Conservation (phyloP, 2,113 vertebrate genomes). For the Plecotus auritus region DNA sequence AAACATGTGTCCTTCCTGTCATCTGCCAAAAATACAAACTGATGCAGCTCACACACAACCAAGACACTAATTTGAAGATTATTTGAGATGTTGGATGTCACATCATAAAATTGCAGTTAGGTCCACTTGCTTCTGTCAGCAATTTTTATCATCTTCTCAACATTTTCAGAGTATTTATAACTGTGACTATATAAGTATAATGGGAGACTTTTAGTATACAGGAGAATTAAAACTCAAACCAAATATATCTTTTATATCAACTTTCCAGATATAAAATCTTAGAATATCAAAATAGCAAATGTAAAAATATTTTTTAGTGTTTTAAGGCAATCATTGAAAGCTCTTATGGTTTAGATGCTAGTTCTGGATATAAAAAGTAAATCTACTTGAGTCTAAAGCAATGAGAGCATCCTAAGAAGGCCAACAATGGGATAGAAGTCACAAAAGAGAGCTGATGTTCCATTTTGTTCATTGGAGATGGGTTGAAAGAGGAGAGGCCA, state of each 20-base stretch:
- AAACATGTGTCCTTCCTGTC: too few species aligned
- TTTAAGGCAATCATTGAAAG: neutral
- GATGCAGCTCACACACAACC: fast-evolving
- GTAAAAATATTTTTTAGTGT: neutral
- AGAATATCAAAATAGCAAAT: neutral
- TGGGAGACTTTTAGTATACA: neutral
- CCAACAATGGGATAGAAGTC: fast-evolving
- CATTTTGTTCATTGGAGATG: neutral
- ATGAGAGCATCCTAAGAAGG: neutral
- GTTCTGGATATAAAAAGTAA: neutral
- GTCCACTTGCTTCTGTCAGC: neutral
- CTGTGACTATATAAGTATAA: neutral
- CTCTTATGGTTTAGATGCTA: neutral
- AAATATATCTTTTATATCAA: neutral
- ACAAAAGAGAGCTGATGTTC: neutral
- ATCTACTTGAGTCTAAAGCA: neutral
- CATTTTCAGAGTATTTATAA: neutral
- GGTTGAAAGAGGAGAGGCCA: neutral
- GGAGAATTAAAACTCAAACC: neutral
- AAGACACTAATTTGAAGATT: neutral
- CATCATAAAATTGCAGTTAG: neutral
- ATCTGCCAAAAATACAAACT: neutral
- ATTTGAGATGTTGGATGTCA: neutral
- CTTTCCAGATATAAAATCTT: neutral
- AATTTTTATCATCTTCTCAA: neutral